Base-by-base conservation (phyloP, 2,797 vertebrate genomes). In the Pampus argenteus region DNA sequence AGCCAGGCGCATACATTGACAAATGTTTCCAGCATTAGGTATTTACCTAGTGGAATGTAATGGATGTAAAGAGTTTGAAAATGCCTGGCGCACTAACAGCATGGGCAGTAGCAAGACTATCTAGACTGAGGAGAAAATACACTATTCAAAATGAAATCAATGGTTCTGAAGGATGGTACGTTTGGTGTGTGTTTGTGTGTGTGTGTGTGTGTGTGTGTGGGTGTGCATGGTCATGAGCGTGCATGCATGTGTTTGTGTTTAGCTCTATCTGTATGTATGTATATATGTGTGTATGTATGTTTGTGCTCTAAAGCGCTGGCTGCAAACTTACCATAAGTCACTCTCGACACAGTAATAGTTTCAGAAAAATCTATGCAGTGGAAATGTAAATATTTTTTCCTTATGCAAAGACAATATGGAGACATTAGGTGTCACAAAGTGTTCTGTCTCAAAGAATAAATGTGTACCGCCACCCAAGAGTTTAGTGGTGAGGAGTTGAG, bases 11-110 rank as follows among this genome's bases (percentile, higher is more conserved):
- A 91, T 91, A 93, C 93, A 90, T 92, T 94, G 93, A 94, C 93
- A 94, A 94, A 94, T 94, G 93, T 94, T 93, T 93, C 91, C 90
- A 87, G 92, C 92, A 93, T 94, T 93, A 94, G 93, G 92, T 94
- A 93, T 94, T 94, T 93, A 94, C 93, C 93, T 93, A 91, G 92
- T 91, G 91, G 87, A 91, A 93, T 92, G 92, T 94, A 93, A 94
- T 94, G 92, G 93, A 94, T 94, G 93, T 92, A 93, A 92, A 90
- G 92, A 90, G 91, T 93, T 93, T 92, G 88, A 91, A 91, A 92
- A 93, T 70, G 92, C 91, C 92, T 83, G 85, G 81, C 77, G 90
- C 90, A 90, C 88, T 91, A 93, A 91, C 91, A 91, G 90, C 91
- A 91, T 74, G 85, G 86, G 91, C 88, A 89, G 90, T 84, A 78